These are phyloP conservation scores for Porphyrio hochstetteri DNA, from an alignment of 2,113 vertebrate species.

Conservation along the genomic window DNA sequence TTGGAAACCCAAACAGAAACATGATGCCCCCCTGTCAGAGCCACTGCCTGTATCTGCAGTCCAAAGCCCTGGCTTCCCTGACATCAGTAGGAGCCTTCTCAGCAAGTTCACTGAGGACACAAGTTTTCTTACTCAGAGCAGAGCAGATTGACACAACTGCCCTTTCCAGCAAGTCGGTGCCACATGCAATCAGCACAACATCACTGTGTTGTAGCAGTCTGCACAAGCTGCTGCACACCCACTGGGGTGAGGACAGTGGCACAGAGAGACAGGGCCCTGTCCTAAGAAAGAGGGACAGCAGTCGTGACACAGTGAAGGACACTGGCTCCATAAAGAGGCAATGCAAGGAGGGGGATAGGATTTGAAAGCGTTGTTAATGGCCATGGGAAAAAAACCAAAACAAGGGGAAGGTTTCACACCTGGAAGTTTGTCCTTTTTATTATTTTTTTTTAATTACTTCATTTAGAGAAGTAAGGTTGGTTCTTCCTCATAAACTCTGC, in stretches of 20 bases:
- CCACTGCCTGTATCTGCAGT: not conserved
- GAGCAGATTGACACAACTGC: not conserved
- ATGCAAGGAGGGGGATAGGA: not conserved
- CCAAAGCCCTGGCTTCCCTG: not conserved
- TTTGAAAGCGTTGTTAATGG: not conserved
- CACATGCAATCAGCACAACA: fast-evolving
- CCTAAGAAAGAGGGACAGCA: not conserved
- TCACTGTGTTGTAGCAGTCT: fast-evolving
- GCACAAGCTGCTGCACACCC: not conserved
- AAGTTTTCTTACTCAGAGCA: not conserved
- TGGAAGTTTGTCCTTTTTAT: not conserved
- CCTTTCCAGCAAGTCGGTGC: not conserved
- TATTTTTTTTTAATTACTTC: not conserved
- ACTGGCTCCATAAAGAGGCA: no score
- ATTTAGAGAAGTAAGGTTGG: not conserved
- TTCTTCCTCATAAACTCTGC: not conserved
- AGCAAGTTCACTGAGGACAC: not conserved
- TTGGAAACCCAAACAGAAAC: not conserved
- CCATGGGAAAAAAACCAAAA: not conserved
- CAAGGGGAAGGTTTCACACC: not conserved
- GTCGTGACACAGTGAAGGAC: not conserved
- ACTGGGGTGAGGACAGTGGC: not conserved
- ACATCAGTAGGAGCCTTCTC: not conserved
- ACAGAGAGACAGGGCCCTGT: fast-evolving
- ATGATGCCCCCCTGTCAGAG: fast-evolving